These are phyloP conservation scores for Drosophila orosa DNA, from an alignment of 1,140 invertebrate species.

Conservation along the genomic window DNA sequence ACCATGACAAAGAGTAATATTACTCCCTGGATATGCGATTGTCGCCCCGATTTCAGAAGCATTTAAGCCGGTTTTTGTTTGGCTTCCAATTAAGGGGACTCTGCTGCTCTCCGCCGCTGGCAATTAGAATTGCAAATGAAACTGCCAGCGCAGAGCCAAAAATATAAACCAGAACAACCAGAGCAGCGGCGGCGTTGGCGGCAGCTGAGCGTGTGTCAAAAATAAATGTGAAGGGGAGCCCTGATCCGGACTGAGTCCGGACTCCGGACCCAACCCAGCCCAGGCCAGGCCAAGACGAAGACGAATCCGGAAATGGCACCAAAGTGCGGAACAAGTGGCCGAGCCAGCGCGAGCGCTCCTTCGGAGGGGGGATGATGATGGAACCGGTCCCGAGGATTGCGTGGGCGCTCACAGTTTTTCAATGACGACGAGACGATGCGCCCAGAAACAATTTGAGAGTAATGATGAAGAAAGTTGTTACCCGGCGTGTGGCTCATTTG, in stretches of 20 bases:
- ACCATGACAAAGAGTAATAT: slow-evolving; percentile 12
- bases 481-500: slow-evolving; percentile 79
- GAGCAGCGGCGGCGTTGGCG: not conserved
- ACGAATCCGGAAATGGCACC: slow-evolving; percentile 68
- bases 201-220: slow-evolving; percentile 46
- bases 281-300: slow-evolving; percentile 22
- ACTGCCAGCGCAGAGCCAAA: slow-evolving; percentile 24
- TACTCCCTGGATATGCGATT: not conserved
- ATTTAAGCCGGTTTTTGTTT: slow-evolving; percentile 31
- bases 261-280: slow-evolving; percentile 5
- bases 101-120: slow-evolving; percentile 18
- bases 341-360: not conserved
- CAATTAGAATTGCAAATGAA: slow-evolving; percentile 79
- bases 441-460: slow-evolving; percentile 76
- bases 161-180: slow-evolving; percentile 25
- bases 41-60: slow-evolving; percentile 4
- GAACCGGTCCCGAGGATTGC: slow-evolving; percentile 16
- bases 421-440: slow-evolving; percentile 54
- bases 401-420: slow-evolving; percentile 29
- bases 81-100: slow-evolving; percentile 58
- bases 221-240: slow-evolving; percentile 59
- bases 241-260: slow-evolving; percentile 2
- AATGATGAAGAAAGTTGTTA: slow-evolving; percentile 82
- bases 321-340: slow-evolving; percentile 68
- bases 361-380: not conserved